phyloP scores from a whole-genome alignment of 2,113 vertebrate genomes.

The Siniperca knerii region DNA sequence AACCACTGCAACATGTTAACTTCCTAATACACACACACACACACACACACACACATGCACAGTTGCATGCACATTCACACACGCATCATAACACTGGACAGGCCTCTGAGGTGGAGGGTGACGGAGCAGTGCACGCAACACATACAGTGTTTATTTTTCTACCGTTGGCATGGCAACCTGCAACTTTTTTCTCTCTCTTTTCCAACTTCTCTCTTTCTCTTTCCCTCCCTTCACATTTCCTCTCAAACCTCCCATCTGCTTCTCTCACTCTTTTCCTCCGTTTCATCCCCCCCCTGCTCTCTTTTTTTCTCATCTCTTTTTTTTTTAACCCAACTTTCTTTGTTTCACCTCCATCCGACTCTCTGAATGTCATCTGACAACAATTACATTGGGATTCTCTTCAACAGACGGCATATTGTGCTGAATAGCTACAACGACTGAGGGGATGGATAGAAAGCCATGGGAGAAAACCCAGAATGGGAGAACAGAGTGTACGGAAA shows the following conservation, averaged over 20 bases:
- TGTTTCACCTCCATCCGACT: slow-evolving; percentile 58
- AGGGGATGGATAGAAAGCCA: slow-evolving; percentile 36
- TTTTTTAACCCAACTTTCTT: slow-evolving; percentile 26
- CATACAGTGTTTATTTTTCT: slow-evolving; percentile 77
- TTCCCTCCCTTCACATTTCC: slow-evolving; percentile 41
- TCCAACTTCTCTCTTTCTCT: slow-evolving; percentile 31
- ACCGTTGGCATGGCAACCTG: slow-evolving; percentile 72
- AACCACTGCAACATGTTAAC: slow-evolving; percentile 23
- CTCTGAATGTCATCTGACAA: slow-evolving; percentile 78
- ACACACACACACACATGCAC: slow-evolving; percentile 16
- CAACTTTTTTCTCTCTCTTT: slow-evolving; percentile 45
- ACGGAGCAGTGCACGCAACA: slow-evolving; percentile 50
- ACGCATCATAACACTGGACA: slow-evolving; percentile 20
- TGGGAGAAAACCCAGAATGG: slow-evolving; percentile 20
- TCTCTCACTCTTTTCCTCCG: slow-evolving; percentile 32
- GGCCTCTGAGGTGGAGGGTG: slow-evolving; percentile 61
- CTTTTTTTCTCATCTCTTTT: neutral
- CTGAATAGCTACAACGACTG: slow-evolving; percentile 34
- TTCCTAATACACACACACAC: slow-evolving; percentile 12
- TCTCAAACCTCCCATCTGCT: slow-evolving; percentile 44
- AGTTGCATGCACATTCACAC: slow-evolving; percentile 26
- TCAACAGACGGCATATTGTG: slow-evolving; percentile 52
- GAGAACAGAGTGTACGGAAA: slow-evolving; percentile 66
- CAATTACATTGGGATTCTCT: slow-evolving; percentile 72
- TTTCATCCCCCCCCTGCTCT: neutral